Conservation (phyloP, 2,113 vertebrate genomes). For the human region GRCh38 chr4:21964501-21965000, state of each 20-base stretch:
- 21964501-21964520: background rate
- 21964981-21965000: background rate
- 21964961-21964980: background rate
- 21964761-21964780: background rate
- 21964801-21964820: background rate
- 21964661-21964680: background rate
- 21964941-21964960: background rate
- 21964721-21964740: background rate
- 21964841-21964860: background rate
- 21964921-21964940: background rate
- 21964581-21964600: background rate
- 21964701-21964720: background rate
- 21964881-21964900: constrained; percentile 14
- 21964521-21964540: background rate
- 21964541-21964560: constrained; percentile 39
- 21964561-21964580: background rate
- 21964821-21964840: background rate
- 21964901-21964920: background rate
- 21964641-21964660: background rate
- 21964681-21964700: background rate
- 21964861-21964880: background rate
- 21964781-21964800: background rate
- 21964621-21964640: constrained; percentile 43
- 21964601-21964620: constrained; percentile 56
- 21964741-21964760: background rate